These are phyloP conservation scores for Schizopygopsis pylzovi DNA, from an alignment of 2,797 vertebrate genomes.

Conservation along the genomic window DNA sequence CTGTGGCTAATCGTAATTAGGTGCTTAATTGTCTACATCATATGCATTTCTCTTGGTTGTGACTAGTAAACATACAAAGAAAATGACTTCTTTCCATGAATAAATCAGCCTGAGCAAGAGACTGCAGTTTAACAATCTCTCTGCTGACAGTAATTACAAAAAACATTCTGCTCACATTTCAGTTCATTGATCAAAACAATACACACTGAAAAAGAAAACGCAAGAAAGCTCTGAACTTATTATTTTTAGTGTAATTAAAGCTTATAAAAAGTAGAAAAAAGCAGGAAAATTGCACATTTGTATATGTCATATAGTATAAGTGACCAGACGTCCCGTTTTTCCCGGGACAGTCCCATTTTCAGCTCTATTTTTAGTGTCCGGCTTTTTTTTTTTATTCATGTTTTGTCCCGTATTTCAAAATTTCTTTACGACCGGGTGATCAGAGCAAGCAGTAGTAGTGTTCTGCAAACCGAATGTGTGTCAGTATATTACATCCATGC, in stretches of 20 bases:
- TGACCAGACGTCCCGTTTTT: too few relatives aligned
- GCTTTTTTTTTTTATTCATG: too few relatives aligned
- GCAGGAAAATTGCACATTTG: not conserved
- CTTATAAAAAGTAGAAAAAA: not conserved
- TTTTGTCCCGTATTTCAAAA: too few relatives aligned
- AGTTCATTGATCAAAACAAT: conserved; percentile 62
- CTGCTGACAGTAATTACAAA: conserved; percentile 62
- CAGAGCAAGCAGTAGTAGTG: too few relatives aligned
- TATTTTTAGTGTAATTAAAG: not conserved
- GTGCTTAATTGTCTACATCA: conserved; percentile 64
- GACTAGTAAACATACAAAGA: conserved; percentile 67
- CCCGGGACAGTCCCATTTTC: too few relatives aligned
- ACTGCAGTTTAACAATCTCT: conserved; percentile 29
- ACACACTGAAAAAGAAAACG: conserved; percentile 60
- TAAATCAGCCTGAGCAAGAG: conserved; percentile 53
- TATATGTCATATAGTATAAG: not conserved
- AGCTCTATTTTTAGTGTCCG: too few relatives aligned
- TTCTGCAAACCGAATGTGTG: too few relatives aligned
- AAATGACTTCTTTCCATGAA: conserved; percentile 63
- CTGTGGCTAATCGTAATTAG: conserved; percentile 66
- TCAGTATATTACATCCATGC: too few relatives aligned
- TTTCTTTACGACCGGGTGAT: too few relatives aligned
- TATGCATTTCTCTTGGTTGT: conserved; percentile 55
- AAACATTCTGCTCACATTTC: conserved; percentile 64
- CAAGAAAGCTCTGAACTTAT: not conserved